Conservation (phyloP, 1,140 invertebrate species). For the Hyposmocoma kahamanoa region DNA sequence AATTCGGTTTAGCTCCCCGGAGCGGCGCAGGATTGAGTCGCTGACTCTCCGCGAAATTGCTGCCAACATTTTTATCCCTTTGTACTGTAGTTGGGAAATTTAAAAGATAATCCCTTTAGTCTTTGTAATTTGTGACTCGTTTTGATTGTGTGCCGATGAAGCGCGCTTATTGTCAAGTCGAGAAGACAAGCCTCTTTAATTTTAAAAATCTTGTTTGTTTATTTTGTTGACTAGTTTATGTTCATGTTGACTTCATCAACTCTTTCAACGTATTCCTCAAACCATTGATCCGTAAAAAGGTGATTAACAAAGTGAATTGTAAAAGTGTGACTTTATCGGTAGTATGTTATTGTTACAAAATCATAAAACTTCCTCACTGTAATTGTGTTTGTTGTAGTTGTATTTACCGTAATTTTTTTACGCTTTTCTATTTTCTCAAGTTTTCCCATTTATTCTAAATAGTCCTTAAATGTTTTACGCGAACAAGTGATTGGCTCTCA, state of each 20-base stretch:
- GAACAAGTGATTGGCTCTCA: too few relatives aligned
- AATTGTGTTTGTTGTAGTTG: not conserved
- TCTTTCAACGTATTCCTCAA: too few relatives aligned
- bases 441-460: conserved; percentile 2
- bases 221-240: too few relatives aligned
- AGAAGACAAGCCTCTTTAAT: too few relatives aligned
- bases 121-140: conserved; percentile 53
- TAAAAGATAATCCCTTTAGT: conserved; percentile 47
- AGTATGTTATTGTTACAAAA: not conserved
- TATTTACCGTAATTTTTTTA: not conserved
- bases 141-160: conserved; percentile 47
- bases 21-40: conserved; percentile 51
- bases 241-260: too few relatives aligned
- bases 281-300: too few relatives aligned
- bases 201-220: too few relatives aligned
- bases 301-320: too few relatives aligned
- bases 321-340: too few relatives aligned
- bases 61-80: conserved; percentile 64
- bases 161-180: too few relatives aligned
- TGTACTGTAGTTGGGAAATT: conserved; percentile 54
- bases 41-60: conserved; percentile 56
- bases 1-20: conserved; percentile 67
- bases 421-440: not conserved
- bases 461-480: too few relatives aligned
- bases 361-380: not conserved